Base-by-base conservation (phyloP, 2,797 vertebrate species). In the Galagoides demidoff region DNA sequence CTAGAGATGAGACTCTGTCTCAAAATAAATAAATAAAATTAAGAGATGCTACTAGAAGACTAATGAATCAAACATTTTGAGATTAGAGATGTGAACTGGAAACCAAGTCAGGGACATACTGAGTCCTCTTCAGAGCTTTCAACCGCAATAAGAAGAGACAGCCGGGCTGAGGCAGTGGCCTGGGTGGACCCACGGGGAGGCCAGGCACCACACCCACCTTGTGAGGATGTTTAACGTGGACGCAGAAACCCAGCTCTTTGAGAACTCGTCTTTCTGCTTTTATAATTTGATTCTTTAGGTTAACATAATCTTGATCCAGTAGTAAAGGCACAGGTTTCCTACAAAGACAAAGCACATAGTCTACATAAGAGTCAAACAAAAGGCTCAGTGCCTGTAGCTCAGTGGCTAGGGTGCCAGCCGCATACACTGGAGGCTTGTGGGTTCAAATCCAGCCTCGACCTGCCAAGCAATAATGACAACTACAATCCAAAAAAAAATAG, bases 171-270 rank as follows among this genome's bases (percentile, higher is more conserved):
- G 59, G 37, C 27, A 61, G 27, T 2, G 45, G 13, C 34, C 12
- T 22, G 0, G 20, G 3, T 1, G 34, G 45, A 12, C 37, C 6
- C 14, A 2, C 0, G 0, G 5, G 34, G 23, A 31, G 9, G 8
- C 49, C 43, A 70, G 31, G 76, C 37, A 2, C 70, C 70, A 49
- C 2, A 98, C 98, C 71, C 92, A 99, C 99, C 99, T 99, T 99
- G 85, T 99, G 99, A 87, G 99, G 99, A 86, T 99, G 99, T 97
- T 99, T 99, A 95, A 99, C 99, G 0, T 99, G 99, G 31, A 99
- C 99, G 43, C 99, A 99, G 96, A 99, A 99, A 91, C 99, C 99
- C 94, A 99, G 95, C 97, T 99, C 99, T 95, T 99, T 99, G 89
- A 99, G 98, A 61, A 99, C 98, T 77, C 98, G 98, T 92, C 99